Percentiles rank a stretch among this genome's conserved stretches.
These are phyloP conservation scores for Sipha flava DNA, from an alignment of 1,140 invertebrate species.

Conservation along the genomic window DNA sequence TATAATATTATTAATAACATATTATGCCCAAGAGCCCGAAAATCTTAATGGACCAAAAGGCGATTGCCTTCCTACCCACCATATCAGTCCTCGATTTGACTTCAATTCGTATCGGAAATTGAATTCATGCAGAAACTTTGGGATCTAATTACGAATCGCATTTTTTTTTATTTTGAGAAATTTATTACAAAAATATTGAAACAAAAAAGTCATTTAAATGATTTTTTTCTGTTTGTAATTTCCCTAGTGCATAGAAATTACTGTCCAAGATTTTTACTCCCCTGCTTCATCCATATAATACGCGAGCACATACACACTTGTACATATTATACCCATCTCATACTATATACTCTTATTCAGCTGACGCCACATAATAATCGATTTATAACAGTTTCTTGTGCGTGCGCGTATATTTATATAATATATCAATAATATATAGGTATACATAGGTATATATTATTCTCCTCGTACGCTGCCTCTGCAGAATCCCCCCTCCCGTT, in stretches of 20 bases:
- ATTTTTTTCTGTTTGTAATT: conserved; percentile 11
- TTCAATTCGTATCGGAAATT: neutral
- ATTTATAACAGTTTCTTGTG: conserved; percentile 15
- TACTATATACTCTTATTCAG: neutral
- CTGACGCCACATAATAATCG: conserved; percentile 5
- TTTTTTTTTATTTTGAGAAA: neutral
- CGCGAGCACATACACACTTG: neutral
- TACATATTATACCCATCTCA: neutral
- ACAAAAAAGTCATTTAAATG: conserved; percentile 13
- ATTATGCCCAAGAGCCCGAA: no score
- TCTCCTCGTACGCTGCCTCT: neutral
- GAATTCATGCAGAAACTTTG: neutral
- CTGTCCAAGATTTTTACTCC: neutral
- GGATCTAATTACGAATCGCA: neutral
- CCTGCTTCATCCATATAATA: no score
- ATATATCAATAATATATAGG: neutral
- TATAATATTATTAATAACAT: no score
- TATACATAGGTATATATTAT: neutral
- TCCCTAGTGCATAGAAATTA: conserved; percentile 21
- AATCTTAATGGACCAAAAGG: no score
- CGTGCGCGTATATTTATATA: neutral
- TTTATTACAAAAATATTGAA: neutral
- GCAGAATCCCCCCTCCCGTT: neutral
- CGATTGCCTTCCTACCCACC: no score
- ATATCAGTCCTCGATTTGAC: neutral